phyloP scores from a whole-genome alignment of 2,888 invertebrate species.

The Odontomyia ornata region DNA sequence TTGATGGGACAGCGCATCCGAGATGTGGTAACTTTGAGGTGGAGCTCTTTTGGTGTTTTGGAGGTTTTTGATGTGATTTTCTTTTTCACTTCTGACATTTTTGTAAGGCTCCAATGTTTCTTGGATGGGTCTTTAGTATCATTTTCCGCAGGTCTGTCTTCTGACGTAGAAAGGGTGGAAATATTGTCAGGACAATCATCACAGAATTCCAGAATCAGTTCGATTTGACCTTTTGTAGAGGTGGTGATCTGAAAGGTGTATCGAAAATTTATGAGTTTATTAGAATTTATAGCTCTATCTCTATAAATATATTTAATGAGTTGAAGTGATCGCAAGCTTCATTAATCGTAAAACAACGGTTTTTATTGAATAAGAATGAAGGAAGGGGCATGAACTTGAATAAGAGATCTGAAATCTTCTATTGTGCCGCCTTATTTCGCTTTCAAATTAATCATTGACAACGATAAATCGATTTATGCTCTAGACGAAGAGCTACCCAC shows the following conservation, averaged over 20 bases:
- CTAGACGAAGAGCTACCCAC: too few relatives aligned
- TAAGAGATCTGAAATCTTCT: too few relatives aligned
- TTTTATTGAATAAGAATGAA: too few relatives aligned
- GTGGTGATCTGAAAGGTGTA: slow-evolving; percentile 49
- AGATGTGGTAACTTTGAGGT: slow-evolving; percentile 59
- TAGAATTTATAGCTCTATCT: too few relatives aligned
- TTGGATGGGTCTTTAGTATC: slow-evolving; percentile 46
- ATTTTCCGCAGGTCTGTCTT: slow-evolving; percentile 13
- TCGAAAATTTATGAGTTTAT: not conserved
- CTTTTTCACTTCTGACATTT: slow-evolving; percentile 57
- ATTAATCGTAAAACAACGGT: too few relatives aligned
- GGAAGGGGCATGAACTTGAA: too few relatives aligned
- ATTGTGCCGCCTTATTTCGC: too few relatives aligned
- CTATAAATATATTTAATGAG: not conserved
- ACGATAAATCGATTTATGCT: too few relatives aligned
- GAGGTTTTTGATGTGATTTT: slow-evolving; percentile 56
- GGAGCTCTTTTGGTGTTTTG: slow-evolving; percentile 52
- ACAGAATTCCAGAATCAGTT: slow-evolving; percentile 60
- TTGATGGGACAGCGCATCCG: slow-evolving; percentile 63
- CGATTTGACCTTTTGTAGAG: slow-evolving; percentile 61
- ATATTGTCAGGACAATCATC: slow-evolving; percentile 51
- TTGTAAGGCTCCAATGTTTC: slow-evolving; percentile 54
- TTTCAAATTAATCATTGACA: too few relatives aligned
- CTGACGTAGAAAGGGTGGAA: slow-evolving; percentile 37
- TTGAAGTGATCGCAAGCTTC: not conserved